phyloP scores from a whole-genome alignment of 2,113 vertebrate species.

The Misgurnus anguillicaudatus region DNA sequence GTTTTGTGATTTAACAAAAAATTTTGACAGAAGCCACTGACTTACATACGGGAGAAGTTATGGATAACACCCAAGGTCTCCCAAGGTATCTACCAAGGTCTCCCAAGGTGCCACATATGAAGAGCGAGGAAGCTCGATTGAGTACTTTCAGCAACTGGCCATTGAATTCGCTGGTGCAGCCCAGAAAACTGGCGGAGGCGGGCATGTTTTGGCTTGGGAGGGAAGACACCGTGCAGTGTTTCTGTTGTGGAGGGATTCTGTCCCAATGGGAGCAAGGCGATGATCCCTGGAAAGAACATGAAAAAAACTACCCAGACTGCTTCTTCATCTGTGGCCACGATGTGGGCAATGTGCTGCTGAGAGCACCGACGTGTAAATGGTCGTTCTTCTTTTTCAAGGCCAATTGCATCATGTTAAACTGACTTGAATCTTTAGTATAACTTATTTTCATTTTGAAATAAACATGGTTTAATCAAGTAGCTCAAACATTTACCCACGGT shows the following conservation, averaged over 20 bases:
- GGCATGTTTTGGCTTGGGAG: constrained; percentile 83
- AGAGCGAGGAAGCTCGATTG: constrained; percentile 80
- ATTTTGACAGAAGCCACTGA: too few species aligned
- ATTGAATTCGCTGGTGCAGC: constrained; percentile 66
- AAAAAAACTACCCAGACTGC: constrained; percentile 82
- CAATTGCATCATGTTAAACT: too few species aligned
- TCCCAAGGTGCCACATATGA: constrained; percentile 82
- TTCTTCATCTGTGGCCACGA: constrained; percentile 88
- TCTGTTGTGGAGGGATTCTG: constrained; percentile 88
- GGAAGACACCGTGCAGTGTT: constrained; percentile 85
- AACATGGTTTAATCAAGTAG: too few species aligned
- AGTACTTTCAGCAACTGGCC: constrained; percentile 85
- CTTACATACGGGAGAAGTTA: constrained; percentile 85
- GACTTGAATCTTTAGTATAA: too few species aligned
- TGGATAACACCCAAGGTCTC: constrained; percentile 83
- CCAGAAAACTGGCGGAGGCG: constrained; percentile 83
- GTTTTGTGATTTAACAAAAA: too few species aligned
- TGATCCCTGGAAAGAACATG: constrained; percentile 86
- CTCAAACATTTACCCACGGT: too few species aligned
- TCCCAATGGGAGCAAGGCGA: constrained; percentile 86
- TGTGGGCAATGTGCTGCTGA: constrained; percentile 77
- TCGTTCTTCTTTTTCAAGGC: too few species aligned
- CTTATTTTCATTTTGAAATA: too few species aligned
- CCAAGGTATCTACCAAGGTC: too few species aligned
- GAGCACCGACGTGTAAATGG: too few species aligned